Evolutionary conservation across 2,113 vertebrate species (phyloP), one percentile per base, ranked within the genome.

Genomic region (Ctenodactylus gundi): DNA sequence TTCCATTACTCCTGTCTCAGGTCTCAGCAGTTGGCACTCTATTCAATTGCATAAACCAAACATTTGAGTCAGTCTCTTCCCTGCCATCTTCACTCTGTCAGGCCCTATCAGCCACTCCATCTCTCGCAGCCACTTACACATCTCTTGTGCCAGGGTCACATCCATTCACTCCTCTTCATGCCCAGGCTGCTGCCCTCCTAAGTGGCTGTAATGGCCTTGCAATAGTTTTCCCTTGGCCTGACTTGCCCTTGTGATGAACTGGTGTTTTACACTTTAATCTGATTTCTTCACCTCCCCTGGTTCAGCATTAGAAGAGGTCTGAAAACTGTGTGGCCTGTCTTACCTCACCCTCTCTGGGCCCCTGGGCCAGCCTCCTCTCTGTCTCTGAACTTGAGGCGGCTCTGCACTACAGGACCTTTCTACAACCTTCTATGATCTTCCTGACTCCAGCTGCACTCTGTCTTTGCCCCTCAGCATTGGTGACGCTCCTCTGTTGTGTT

Each of bases 41-140:
- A 7, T 83, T 27, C 31, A 1, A 1, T 23, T 12, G 34, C 10
- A 14, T 29, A 36, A 9, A 31, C 12, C 12, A 12, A 36, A n/a
- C 41, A 5, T 11, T 36, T n/a, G 41, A 10, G 4, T 18, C 27
- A 41, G 29, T n/a, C 0, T 15, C n/a, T 6, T 6, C n/a, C 25
- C 0, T 60, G 36, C 20, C 13, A 3, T 17, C 20, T 49, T n/a
- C 25, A 1, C 27, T 64, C 64, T 20, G 18, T 6, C 73, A 10
- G 6, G 12, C 25, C 34, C 68, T 27, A 1, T 14, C 12, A 3
- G 55, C 23, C 8, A 2, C 31, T 60, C 21, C 39, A 13, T 55
- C n/a, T 18, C 49, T 29, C 53, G 53, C 53, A 44, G 29, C 39
- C 20, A 36, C 20, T 14, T 46, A 15, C 27, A 20, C 15, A 17